These are phyloP conservation scores for Psophia crepitans DNA, from an alignment of 2,113 vertebrate genomes.

Conservation along the genomic window DNA sequence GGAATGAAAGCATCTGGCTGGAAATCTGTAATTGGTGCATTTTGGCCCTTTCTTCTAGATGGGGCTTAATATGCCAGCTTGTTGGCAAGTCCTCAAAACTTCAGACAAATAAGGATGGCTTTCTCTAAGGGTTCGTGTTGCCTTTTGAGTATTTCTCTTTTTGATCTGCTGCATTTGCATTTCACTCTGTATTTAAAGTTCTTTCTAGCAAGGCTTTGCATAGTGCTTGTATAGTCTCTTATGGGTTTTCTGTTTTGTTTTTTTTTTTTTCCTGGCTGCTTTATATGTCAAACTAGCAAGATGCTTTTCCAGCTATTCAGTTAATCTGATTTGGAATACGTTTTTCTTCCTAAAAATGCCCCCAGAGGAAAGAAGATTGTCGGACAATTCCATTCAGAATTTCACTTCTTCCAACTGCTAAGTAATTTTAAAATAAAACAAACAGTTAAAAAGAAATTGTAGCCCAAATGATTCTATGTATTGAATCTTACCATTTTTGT, in stretches of 20 bases:
- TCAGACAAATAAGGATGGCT: background rate
- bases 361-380: background rate
- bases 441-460: background rate
- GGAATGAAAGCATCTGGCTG: background rate
- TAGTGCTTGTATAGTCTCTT: background rate
- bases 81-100: background rate
- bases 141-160: background rate
- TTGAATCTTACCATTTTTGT: background rate
- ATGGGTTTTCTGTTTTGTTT: no score
- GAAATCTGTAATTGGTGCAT: background rate
- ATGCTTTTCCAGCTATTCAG: background rate
- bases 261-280: background rate
- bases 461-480: rapidly evolving
- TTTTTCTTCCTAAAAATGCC: background rate
- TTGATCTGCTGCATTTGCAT: background rate
- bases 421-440: background rate
- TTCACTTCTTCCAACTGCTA: background rate
- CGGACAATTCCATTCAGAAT: background rate
- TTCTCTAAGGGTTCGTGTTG: background rate
- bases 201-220: background rate
- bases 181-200: background rate
- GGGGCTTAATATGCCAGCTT: background rate
- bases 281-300: background rate
- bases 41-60: background rate
- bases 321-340: background rate